These are phyloP conservation scores for Syngnathus typhle DNA, from an alignment of 2,113 vertebrate genomes.

Conservation along the genomic window DNA sequence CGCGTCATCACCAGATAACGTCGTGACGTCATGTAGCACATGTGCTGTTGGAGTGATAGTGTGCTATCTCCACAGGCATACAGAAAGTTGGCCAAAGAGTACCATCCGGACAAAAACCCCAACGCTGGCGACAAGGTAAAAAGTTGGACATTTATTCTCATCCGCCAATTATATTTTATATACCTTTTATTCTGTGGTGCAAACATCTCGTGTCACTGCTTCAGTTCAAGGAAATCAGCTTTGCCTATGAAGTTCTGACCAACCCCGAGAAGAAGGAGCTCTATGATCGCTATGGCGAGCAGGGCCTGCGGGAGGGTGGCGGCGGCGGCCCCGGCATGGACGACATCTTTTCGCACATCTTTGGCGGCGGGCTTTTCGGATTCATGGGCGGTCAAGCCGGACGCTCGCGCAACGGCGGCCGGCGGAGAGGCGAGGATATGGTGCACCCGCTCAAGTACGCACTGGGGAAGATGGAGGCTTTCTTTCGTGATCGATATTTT, in stretches of 20 bases:
- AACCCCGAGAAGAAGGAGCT: constrained; percentile 95
- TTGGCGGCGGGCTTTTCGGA: constrained; percentile 91
- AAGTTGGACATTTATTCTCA: neutral
- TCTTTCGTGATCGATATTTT: neutral
- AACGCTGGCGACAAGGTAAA: constrained; percentile 97
- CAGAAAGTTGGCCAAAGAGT: constrained; percentile 95
- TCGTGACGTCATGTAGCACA: constrained; percentile 1
- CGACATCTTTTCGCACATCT: constrained; percentile 98
- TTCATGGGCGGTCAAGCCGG: constrained; percentile 92
- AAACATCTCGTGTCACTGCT: neutral
- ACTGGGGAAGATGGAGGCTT: neutral
- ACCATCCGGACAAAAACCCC: constrained; percentile 98
- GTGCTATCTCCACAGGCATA: constrained; percentile 75
- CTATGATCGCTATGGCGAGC: constrained; percentile 94
- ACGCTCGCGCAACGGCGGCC: constrained; percentile 87
- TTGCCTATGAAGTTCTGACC: constrained; percentile 95
- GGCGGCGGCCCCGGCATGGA: constrained; percentile 93
- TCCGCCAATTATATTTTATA: no score
- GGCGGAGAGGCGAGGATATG: constrained; percentile 96
- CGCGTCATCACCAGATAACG: neutral
- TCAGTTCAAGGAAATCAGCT: constrained; percentile 99
- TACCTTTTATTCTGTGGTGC: no score
- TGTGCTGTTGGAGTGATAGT: neutral
- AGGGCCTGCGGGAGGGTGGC: constrained; percentile 93
- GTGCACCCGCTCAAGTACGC: constrained; percentile 95